These are phyloP conservation scores for Clamator glandarius DNA, from an alignment of 2,797 vertebrate species.

Conservation along the genomic window DNA sequence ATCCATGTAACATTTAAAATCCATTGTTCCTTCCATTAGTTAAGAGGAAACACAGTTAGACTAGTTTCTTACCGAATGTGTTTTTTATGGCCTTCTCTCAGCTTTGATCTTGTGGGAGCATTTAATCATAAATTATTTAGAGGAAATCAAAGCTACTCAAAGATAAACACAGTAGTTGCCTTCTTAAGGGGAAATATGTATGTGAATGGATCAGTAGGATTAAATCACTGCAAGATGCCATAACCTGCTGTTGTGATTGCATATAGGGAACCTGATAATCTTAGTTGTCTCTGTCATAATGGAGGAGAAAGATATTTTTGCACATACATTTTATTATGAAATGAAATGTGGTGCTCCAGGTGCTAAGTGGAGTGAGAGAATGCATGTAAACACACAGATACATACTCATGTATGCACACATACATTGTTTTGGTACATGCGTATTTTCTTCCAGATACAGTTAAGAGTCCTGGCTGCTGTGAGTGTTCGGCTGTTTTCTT, in stretches of 20 bases:
- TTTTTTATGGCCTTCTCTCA: slow-evolving; percentile 37
- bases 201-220: not conserved
- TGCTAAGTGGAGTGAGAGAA: not conserved
- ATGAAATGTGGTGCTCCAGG: not conserved
- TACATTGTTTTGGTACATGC: slow-evolving; percentile 12
- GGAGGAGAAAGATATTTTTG: not conserved
- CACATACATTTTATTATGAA: not conserved
- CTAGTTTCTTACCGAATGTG: slow-evolving; percentile 37
- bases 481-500: slow-evolving; percentile 59
- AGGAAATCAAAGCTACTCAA: slow-evolving; percentile 5
- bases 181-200: slow-evolving; percentile 9
- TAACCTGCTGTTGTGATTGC: not conserved
- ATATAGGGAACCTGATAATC: not conserved
- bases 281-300: not conserved
- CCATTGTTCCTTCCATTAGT: slow-evolving; percentile 59
- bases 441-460: slow-evolving; percentile 58
- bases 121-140: slow-evolving; percentile 30
- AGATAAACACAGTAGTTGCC: not conserved
- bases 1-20: slow-evolving; percentile 35
- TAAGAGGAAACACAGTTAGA: slow-evolving; percentile 42
- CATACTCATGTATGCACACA: not conserved
- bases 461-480: slow-evolving; percentile 39
- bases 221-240: not conserved
- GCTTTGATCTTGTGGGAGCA: slow-evolving; percentile 51
- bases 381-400: not conserved